phyloP scores from a whole-genome alignment of 2,113 vertebrate species.

The Orthonyx spaldingii region DNA sequence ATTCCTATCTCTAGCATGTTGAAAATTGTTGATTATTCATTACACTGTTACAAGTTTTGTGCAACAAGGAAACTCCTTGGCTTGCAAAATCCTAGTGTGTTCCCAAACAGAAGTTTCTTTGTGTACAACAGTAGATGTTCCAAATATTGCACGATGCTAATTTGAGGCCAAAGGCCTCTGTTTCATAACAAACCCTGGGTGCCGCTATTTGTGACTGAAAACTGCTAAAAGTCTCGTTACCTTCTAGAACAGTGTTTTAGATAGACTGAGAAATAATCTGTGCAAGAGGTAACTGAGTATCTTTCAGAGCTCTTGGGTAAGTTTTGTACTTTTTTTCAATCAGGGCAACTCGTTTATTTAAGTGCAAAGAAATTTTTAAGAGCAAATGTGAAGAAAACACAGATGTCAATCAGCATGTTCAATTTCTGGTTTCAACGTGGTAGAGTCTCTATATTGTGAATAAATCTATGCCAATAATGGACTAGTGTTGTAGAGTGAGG shows the following conservation, averaged over 20 bases:
- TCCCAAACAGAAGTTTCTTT: conserved; percentile 59
- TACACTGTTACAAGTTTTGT: conserved; percentile 47
- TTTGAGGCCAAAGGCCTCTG: conserved; percentile 51
- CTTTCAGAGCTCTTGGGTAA: neutral
- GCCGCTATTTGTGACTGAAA: neutral
- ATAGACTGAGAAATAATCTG: neutral
- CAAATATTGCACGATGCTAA: conserved; percentile 51
- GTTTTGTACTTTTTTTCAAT: neutral
- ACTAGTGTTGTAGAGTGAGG: neutral
- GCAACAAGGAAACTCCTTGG: conserved; percentile 46
- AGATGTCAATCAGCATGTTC: neutral
- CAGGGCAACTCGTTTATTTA: neutral
- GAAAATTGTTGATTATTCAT: conserved; percentile 52
- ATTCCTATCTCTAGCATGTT: conserved; percentile 42
- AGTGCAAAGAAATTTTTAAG: neutral
- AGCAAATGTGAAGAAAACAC: neutral
- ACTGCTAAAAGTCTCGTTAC: conserved; percentile 14
- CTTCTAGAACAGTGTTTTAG: neutral
- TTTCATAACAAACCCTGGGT: conserved; percentile 52
- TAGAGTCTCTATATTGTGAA: neutral
- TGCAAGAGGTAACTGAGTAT: neutral
- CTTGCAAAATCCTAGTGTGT: conserved; percentile 26
- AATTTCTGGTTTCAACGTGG: neutral
- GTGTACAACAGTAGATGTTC: conserved; percentile 32
- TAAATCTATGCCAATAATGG: neutral